Base-by-base conservation (phyloP, 2,113 vertebrate species). In the Lophius piscatorius region DNA sequence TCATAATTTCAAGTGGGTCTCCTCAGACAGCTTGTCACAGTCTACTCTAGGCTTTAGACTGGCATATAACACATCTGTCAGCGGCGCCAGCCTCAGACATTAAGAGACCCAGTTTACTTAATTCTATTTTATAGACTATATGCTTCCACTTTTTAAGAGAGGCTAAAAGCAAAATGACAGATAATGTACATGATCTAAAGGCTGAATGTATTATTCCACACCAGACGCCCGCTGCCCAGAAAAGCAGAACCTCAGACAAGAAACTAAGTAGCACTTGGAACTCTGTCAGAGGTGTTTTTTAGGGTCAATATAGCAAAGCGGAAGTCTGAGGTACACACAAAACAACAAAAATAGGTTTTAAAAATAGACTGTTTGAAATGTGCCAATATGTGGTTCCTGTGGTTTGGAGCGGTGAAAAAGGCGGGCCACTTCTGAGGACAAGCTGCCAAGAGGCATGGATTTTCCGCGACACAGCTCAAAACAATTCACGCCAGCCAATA, bases 301-400 rank as follows among this genome's bases (percentile, higher is more conserved):
- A 85, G 85, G 81, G 86, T 87, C 83, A 83, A 67, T 69, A 80
- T 50, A 58, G 71, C 61, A 34, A 70, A 82, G 74, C 76, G 80
- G 88, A 90, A 88, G 86, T 87, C 81, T 87, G 79, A 87, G 80
- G 84, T 82, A 83, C 63, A 74, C 76, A 18, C 82, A 77, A 62
- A 81, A 87, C 81, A 88, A 87, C 81, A 88, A 88, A 76, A 79
- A 77, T 45, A 63, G 57, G 34, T 73, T 84, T 82, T 84, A 84
- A 81, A 85, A 87, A 87, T 87, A 87, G 80, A 65, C 50, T 59
- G 47, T 82, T 80, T 85, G 78, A 86, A 86, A 82, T 86, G 74
- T 85, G 88, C 85, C 85, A 87, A 88, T 86, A 87, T 88, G 87
- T 75, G 86, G 85, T 86, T 86, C 85, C 81, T 78, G 85, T 82